Evolutionary conservation across 2,888 invertebrate genomes (phyloP), one percentile per base, ranked within the genome.

Genomic region (Acanthococcus lagerstroemiae): DNA sequence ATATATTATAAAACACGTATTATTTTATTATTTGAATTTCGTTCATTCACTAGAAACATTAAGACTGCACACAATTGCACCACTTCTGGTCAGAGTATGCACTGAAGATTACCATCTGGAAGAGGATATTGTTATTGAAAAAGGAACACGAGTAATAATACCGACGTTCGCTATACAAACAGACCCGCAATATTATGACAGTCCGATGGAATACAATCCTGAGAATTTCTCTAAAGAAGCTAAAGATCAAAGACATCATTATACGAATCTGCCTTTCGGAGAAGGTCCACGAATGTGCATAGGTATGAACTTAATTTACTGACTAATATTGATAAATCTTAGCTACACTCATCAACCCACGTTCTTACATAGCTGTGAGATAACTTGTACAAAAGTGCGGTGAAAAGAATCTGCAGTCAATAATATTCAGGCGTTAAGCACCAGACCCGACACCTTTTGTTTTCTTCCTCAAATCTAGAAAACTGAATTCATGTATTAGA

Each of bases 211-310:
- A 1, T 67, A 66, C 21, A 27, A 67, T 44, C 67, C 66, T 1
- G 58, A 67, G 21, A 50, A 66, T 9, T 67, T 67, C n/a, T 48
- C 67, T 5, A 45, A 9, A 0, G 66, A 67, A 37, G 54, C 65
- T 22, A 67, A 66, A 30, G 30, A 27, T 12, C 58, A 67, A 48
- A 37, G 66, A n/a, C 60, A 44, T 15, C 50, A 17, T 5, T 65
- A 55, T 12, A 56, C 65, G 7, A 55, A 67, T 26, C 19, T 65
- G 24, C 67, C 65, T n/a, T 67, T 67, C n/a, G 67, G 67, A 1
- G 56, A 61, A 12, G 67, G 67, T 37, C 67, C 65, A 45, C 25
- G 67, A 12, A n/a, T 58, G 15, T 66, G 67, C 50, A 66, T 66
- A 19, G 66, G 67, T 66, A 65, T 15, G 25, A 26, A 55, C 3